Evolutionary conservation across 2,113 vertebrate species (phyloP).

Genomic region (Ptilorrhoa leucosticta): DNA sequence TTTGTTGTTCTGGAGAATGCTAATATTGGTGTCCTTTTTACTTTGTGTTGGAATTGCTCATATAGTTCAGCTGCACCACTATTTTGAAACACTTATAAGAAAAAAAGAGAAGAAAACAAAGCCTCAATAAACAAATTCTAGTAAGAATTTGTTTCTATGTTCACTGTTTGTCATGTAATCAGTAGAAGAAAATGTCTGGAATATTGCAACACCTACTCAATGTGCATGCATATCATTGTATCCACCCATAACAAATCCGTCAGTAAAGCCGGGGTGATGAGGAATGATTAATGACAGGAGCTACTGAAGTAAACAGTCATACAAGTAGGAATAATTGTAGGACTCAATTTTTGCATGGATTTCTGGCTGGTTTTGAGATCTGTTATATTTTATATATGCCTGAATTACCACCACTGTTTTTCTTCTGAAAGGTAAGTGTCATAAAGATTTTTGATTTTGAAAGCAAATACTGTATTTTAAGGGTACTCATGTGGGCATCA

Average conservation of each 20-base stretch:
- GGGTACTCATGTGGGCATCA: not conserved
- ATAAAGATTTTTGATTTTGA: not conserved
- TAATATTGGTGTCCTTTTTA: not conserved
- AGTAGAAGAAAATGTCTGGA: not conserved
- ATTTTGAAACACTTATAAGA: not conserved
- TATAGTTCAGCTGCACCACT: not conserved
- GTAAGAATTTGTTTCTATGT: not conserved
- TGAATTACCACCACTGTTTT: not conserved
- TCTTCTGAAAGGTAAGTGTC: not conserved
- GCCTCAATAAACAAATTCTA: not conserved
- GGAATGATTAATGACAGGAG: not conserved
- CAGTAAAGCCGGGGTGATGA: not conserved
- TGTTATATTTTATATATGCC: not conserved
- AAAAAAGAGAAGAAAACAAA: not conserved
- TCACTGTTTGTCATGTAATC: not conserved
- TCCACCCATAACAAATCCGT: not conserved
- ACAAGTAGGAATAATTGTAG: not conserved
- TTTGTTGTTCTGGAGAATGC: not conserved
- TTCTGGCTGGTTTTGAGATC: not conserved
- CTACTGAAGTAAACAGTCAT: not conserved
- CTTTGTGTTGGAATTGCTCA: not conserved
- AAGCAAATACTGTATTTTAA: not conserved
- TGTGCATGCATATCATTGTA: not conserved
- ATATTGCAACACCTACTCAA: not conserved
- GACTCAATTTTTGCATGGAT: not conserved